Base-by-base conservation (phyloP, 2,113 vertebrate genomes). In the Lontra canadensis region DNA sequence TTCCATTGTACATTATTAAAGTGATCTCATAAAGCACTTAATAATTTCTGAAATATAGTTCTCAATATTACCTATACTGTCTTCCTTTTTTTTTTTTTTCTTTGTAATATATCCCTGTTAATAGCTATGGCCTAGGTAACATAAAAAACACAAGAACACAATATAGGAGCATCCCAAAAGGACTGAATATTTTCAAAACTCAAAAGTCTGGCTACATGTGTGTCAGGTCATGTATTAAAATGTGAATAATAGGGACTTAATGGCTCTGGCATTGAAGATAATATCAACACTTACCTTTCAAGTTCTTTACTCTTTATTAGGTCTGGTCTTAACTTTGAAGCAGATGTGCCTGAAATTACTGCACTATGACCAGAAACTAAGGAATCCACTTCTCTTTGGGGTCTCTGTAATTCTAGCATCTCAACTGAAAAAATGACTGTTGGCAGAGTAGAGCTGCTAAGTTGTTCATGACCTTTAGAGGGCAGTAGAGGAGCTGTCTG, bases 401-500 rank as follows among this genome's bases (percentile, higher is more conserved):
- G 11, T 84, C 29, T 94, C 6, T 4, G 2, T 42, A 71, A 76
- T 89, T 79, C 67, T 89, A 23, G 4, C 25, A 47, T 92, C 89
- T 79, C n/a, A 25, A 3, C 23, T 9, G n/a, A 74, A 59, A 42
- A 36, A 82, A 59, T n/a, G 7, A 10, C 18, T 36, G 1, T 82
- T 83, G 83, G 42, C 20, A 3, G 49, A 76, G 2, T 23, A 74
- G 44, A 97, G 95, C 78, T 98, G 76, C 98, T 67, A 94, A 85
- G 95, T 93, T 85, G 23, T n/a, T 44, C 14, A 71, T 79, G 96
- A 74, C 23, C 98, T 96, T 88, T 97, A 98, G 98, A 98, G 98
- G 98, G 98, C 99, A 98, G 98, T 97, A 99, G 91, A 99, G 97
- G 98, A 98, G 88, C 97, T 98, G 84, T 42, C 74, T 91, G 91